Base-by-base conservation (phyloP, 1,140 invertebrate genomes). In the Drosophila serrata region DNA sequence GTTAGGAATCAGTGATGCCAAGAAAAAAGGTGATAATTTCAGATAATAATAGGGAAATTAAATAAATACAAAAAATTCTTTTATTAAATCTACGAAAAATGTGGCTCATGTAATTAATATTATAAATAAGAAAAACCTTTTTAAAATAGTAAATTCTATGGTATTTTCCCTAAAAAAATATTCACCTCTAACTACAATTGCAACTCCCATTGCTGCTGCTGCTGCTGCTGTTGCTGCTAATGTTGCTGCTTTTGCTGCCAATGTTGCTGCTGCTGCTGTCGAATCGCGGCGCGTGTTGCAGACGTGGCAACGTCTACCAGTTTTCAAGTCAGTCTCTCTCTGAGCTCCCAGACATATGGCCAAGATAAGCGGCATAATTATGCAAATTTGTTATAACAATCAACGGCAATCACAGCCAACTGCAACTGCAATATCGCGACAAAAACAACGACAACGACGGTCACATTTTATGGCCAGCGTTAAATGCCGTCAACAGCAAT, bases 301-400 rank as follows among this genome's bases (percentile, higher is more conserved):
- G 35, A 42, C 45, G 59, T 67, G 53, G 48, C 51, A 63, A 22
- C 35, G 19, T 45, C 53, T 55, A 42, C 60, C 69, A 72, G 69
- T 63, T 73, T 65, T 76, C 74, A 58, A 60, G 45, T 65, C 46
- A 31, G 62, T 57, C 48, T 29, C 37, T 17, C 48, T 33, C 2
- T 31, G 27, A 31, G 35, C 62, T n/a, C 56, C 59, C 63, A 85
- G 86, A 90, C 85, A 81, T 90, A 78, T 90, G 81, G 57, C 86
- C 85, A 81, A 90, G 85, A 85, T 90, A 90, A 90, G 86, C 81
- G 86, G 86, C 86, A 90, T 90, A 90, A 90, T 90, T 90, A 90
- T 90, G 85, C 86, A 90, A 90, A 90, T 90, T 90, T 81, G 85
- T 81, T 84, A 88, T 80, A 72, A 85, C 72, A 88, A 88, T 81